Percentiles rank a stretch among this genome's conserved stretches.
phyloP scores from a whole-genome alignment of 2,797 vertebrate species.

The Cetoscarus ocellatus region DNA sequence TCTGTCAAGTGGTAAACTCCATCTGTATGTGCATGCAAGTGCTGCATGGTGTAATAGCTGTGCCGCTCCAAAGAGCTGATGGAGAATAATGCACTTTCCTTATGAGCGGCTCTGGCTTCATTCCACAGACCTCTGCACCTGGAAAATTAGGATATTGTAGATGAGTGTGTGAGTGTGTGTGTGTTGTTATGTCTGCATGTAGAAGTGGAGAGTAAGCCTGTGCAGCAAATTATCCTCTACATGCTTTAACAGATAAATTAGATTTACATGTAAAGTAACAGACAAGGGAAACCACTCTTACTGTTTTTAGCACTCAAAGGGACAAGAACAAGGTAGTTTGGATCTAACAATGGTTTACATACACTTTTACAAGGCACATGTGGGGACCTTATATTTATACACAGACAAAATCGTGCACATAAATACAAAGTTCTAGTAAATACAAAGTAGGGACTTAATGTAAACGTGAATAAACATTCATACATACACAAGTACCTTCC shows the following conservation, averaged over 20 bases:
- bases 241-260: conserved; percentile 54
- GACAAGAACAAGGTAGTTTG: conserved; percentile 16
- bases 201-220: conserved; percentile 36
- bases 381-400: conserved; percentile 1
- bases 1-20: conserved; percentile 71
- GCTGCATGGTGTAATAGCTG: conserved; percentile 65
- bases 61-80: conserved; percentile 49
- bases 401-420: conserved; percentile 15
- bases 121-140: conserved; percentile 74
- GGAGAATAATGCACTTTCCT: conserved; percentile 70
- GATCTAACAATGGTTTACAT: conserved; percentile 23
- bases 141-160: conserved; percentile 72
- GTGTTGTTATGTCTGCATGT: neutral
- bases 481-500: no score
- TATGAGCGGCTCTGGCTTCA: conserved; percentile 59
- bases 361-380: conserved; percentile 6
- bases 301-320: conserved; percentile 25
- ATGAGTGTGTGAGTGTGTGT: conserved; percentile 8
- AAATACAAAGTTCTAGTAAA: conserved; percentile 1
- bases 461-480: no score
- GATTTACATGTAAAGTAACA: conserved; percentile 68
- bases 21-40: conserved; percentile 61
- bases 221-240: conserved; percentile 45
- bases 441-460: neutral
- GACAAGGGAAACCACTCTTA: conserved; percentile 36